A percentile compares a stretch with the other conserved stretches of the same genome.
Conservation (phyloP, 35 echinoderm and acorn worm genomes). For the Stichopus chloronotus region DNA sequence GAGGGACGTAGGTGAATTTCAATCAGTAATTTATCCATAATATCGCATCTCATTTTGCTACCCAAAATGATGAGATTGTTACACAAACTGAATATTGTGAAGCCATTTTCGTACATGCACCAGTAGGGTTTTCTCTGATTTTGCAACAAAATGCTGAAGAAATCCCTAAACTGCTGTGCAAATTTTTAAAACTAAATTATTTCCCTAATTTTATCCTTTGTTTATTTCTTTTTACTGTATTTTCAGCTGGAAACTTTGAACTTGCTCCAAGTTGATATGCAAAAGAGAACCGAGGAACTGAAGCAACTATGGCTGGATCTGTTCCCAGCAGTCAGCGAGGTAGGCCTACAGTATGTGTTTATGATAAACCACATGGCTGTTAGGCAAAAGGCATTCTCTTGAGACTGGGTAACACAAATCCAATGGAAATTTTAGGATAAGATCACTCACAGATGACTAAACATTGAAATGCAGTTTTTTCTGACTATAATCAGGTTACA, state of each 20-base stretch:
- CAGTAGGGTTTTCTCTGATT: no score
- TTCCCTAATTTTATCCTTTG: neutral
- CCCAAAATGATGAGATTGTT: no score
- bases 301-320: neutral
- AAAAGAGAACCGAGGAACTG: conserved; percentile 13
- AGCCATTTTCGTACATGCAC: no score
- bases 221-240: neutral
- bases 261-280: conserved; percentile 18
- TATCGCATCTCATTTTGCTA: no score
- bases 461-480: no score
- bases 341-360: neutral
- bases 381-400: neutral
- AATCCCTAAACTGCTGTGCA: neutral
- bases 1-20: no score
- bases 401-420: no score
- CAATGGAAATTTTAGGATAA: no score
- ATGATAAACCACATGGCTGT: neutral
- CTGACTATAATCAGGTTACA: no score
- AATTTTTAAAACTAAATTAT: neutral
- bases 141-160: neutral
- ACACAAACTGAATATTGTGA: no score
- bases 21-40: no score
- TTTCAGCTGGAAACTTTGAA: conserved; percentile 15
- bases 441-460: no score
- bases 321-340: neutral